A percentile compares a stretch with the other conserved stretches of the same genome.
These are phyloP conservation scores for Cepaea nemoralis DNA, from an alignment of 1,140 invertebrate genomes.

Conservation along the genomic window DNA sequence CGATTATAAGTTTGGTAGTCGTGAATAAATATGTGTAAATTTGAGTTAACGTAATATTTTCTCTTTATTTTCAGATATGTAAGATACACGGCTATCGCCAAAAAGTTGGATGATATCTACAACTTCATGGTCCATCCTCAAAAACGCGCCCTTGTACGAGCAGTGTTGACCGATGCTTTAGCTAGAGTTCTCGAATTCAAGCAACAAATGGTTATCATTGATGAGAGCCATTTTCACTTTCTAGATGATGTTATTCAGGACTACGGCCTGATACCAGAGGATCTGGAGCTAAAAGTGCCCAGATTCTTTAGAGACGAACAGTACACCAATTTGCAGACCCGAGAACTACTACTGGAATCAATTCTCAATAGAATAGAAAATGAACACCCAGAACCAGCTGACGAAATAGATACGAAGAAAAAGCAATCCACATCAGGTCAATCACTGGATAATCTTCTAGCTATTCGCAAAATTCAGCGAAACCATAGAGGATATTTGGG, in stretches of 20 bases:
- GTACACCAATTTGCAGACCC: not conserved
- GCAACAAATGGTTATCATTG: conserved; percentile 13
- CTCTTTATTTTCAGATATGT: conserved; percentile 12
- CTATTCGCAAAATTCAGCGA: conserved; percentile 17
- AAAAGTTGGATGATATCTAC: conserved; percentile 26
- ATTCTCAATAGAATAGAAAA: not conserved
- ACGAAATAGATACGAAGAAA: not conserved
- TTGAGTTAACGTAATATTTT: not conserved
- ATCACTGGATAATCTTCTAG: not conserved
- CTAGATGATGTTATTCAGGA: conserved; percentile 20
- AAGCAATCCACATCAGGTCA: not conserved
- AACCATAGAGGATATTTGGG: conserved; percentile 23
- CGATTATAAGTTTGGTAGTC: no score
- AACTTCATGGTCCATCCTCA: conserved; percentile 25
- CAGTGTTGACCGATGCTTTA: not conserved
- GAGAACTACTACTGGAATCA: not conserved
- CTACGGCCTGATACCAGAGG: not conserved
- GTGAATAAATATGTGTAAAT: no score
- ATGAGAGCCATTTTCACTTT: conserved; percentile 23
- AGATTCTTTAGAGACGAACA: conserved; percentile 6
- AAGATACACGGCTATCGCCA: conserved; percentile 1
- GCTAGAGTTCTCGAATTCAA: conserved; percentile 14
- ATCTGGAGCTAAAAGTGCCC: not conserved
- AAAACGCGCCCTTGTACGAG: conserved; percentile 22
- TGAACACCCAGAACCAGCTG: no score